A percentile compares a stretch with the other conserved stretches of the same genome.
These are phyloP conservation scores for Aphyosemion australe DNA, from an alignment of 2,113 vertebrate species.

Conservation along the genomic window DNA sequence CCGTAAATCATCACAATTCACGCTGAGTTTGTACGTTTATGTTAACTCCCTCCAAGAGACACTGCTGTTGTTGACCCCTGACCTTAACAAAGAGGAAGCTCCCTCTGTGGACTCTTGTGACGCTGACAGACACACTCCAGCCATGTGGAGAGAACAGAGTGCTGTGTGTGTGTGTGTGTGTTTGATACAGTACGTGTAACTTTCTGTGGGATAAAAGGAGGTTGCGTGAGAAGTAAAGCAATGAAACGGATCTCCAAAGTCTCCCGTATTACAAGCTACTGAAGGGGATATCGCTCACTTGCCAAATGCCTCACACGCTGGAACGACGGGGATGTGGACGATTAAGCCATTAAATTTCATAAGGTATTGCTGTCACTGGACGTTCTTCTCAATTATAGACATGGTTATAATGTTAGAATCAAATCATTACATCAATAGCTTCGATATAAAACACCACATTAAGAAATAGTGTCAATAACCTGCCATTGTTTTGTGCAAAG, in stretches of 20 bases:
- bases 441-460: slow-evolving; percentile 3
- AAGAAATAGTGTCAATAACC: slow-evolving; percentile 47
- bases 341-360: slow-evolving; percentile 66
- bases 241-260: slow-evolving; percentile 61
- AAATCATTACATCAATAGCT: slow-evolving; percentile 23
- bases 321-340: slow-evolving; percentile 54
- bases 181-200: slow-evolving; percentile 20
- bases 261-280: slow-evolving; percentile 59
- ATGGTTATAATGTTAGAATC: slow-evolving; percentile 32
- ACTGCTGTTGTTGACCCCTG: slow-evolving; percentile 50
- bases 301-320: slow-evolving; percentile 57
- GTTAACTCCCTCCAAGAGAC: slow-evolving; percentile 53
- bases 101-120: slow-evolving; percentile 35
- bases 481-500: slow-evolving; percentile 57
- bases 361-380: slow-evolving; percentile 38
- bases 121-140: slow-evolving; percentile 29
- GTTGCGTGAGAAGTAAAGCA: slow-evolving; percentile 39
- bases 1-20: slow-evolving; percentile 1
- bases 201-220: slow-evolving; percentile 37
- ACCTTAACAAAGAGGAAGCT: slow-evolving; percentile 57
- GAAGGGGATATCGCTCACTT: slow-evolving; percentile 55
- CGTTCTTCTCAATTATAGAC: slow-evolving; percentile 40
- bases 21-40: slow-evolving; percentile 28
- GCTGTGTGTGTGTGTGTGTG: slow-evolving; percentile 8
- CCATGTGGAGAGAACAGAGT: not conserved